A percentile compares a stretch with the other conserved stretches of the same genome.
Evolutionary conservation across 1,140 invertebrate genomes (phyloP).

Genomic region (Proales similis): DNA sequence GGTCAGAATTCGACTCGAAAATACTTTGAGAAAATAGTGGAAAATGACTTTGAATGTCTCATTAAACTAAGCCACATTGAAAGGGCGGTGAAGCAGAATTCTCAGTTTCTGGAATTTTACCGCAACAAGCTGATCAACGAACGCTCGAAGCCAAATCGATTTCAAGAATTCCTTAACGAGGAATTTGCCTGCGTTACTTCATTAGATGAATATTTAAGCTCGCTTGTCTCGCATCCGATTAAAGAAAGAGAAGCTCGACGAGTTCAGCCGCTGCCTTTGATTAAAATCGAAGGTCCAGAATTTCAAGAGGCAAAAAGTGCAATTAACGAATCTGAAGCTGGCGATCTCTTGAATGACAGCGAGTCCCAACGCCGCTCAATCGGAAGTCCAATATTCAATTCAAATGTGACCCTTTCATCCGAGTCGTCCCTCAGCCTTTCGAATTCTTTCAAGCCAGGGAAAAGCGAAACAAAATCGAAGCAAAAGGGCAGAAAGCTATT

Average conservation of each 20-base stretch:
- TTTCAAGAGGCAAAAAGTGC: not conserved
- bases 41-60: constrained; percentile 20
- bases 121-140: constrained; percentile 11
- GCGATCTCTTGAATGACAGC: too few species aligned
- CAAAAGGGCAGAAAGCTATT: not conserved
- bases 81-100: not conserved
- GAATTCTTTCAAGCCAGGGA: not conserved
- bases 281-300: not conserved
- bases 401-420: constrained; percentile 23
- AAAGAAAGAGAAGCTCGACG: not conserved
- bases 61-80: constrained; percentile 10
- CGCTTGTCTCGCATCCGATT: not conserved
- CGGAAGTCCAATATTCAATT: not conserved
- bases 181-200: not conserved
- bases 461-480: not conserved
- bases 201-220: not conserved
- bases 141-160: not conserved
- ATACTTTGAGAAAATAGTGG: too few species aligned
- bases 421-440: constrained; percentile 16
- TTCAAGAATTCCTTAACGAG: constrained; percentile 1
- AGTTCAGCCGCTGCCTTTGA: not conserved
- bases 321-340: constrained; percentile 4
- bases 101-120: constrained; percentile 21
- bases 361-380: not conserved
- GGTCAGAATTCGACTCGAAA: too few species aligned